Evolutionary conservation across 1,140 invertebrate species (phyloP), one percentile per base, ranked within the genome.

Genomic region (Aleiodes sp.): DNA sequence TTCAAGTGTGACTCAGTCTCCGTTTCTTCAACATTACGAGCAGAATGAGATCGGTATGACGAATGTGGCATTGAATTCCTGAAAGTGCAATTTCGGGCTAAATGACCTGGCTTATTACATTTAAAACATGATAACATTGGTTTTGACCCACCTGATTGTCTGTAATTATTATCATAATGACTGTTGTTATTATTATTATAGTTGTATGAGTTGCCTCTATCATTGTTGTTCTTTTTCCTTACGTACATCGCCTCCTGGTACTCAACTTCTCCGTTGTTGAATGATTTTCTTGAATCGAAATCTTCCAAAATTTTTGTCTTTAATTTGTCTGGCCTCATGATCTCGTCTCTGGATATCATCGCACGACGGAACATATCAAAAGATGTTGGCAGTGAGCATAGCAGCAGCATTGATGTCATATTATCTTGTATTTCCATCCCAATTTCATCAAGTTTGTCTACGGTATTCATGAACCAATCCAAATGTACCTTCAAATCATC

Each of bases 331-430:
- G 73, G 64, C 1, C 62, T 41, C 19, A 71, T 71, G 28, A 77
- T 66, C 12, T 72, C 73, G 35, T 80, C 75, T 39, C 76, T 66
- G 6, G 74, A 71, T 59, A 75, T 72, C 1, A 80, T 75, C 9
- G 76, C 78, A 39, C 68, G 68, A 39, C 75, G 31, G 63, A 80
- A 77, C 10, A 70, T 65, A 46, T 77, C 74, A 64, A 75, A 78
- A 41, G 67, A 68, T 10, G 29, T 69, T 46, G 52, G 52, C n/a
- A 57, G 28, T 28, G 21, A 28, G 10, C 21, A 56, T 24, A 56
- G 3, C 10, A 56, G 12, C 26, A 56, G n/a, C 12, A 56, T 12
- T 28, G 21, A 26, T 24, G 28, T 10, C 10, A 56, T 26, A 28
- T 28, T n/a, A 26, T 56, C 24, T 3, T 26, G 10, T 7, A 57